Evolutionary conservation across 2,888 invertebrate genomes (phyloP), one percentile per base, ranked within the genome.

Genomic region (Ischnura elegans): DNA sequence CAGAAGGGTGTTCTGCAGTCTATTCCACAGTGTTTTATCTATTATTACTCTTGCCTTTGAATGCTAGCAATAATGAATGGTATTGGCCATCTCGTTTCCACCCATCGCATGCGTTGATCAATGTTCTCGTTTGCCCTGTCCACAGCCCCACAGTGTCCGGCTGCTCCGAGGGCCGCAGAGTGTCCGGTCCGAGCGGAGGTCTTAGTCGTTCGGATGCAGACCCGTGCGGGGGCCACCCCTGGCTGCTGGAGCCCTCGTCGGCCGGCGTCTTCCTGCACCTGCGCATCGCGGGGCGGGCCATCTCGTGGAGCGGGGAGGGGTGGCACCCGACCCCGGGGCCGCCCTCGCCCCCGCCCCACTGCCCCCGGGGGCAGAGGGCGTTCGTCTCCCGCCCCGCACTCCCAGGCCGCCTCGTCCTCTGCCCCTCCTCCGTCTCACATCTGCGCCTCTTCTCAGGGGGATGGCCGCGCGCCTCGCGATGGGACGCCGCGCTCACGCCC

Each of bases 381-480:
- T 66, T 90, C 66, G 90, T 90, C 25, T 66, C 90, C 43, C 55
- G 90, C 19, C 90, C 90, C 0, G 90, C 61, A 10, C 90, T 90
- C n/a, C 61, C 90, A 2, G 90, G 90, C 55, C 55, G 90, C 25
- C 61, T 90, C 1, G 90, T 90, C 43, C 43, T 90, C 90, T 90
- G 90, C 90, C 90, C 90, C 8, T 90, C 90, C n/a, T 66, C 90
- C 42, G 90, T 90, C 25, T 43, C 90, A 43, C 90, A 90, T 43
- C 61, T 90, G 42, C 61, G 90, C 43, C 61, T 90, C 61, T 90
- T 90, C 94, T 46, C 95, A 94, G 95, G 95, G 94, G 95, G 95
- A 93, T 96, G 95, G 95, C 96, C 94, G 96, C 95, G 95, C 93
- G 95, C 95, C 29, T 94, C 94, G n/a, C 94, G 95, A 93, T 94